Evolutionary conservation across 2,888 invertebrate genomes (phyloP).

Genomic region (Drosophila suboccidentalis): DNA sequence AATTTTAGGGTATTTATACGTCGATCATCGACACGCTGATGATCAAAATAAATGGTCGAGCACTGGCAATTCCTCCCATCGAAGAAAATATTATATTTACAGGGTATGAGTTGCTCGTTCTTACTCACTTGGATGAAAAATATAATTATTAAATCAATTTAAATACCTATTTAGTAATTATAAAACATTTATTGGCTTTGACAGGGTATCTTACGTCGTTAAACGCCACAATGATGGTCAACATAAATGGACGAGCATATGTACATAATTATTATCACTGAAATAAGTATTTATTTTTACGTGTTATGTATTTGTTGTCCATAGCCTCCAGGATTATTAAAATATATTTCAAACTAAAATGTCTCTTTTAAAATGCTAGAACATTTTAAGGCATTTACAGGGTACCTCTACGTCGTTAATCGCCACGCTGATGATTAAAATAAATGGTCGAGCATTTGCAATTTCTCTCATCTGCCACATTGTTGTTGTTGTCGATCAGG

Average conservation of each 20-base stretch:
- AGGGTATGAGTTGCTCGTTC: too few species aligned
- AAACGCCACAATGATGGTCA: not conserved
- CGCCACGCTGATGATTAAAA: not conserved
- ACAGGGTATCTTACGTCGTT: not conserved
- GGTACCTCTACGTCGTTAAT: not conserved
- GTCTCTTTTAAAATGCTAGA: not conserved
- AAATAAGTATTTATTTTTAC: not conserved
- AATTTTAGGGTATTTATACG: conserved; percentile 14
- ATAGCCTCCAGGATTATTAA: not conserved
- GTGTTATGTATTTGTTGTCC: too few species aligned
- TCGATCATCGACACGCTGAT: not conserved
- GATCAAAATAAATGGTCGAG: not conserved
- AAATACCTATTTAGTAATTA: not conserved
- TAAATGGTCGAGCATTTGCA: conserved; percentile 18
- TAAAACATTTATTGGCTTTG: not conserved
- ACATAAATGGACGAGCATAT: not conserved
- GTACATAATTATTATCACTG: not conserved
- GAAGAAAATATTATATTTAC: too few species aligned
- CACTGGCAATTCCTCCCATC: not conserved
- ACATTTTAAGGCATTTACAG: not conserved
- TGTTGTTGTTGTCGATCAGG: conserved; percentile 42
- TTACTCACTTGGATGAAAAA: too few species aligned
- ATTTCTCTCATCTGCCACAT: conserved; percentile 17
- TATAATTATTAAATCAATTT: too few species aligned
- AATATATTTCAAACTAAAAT: not conserved